Evolutionary conservation across 2,113 vertebrate species (phyloP).

Genomic region (Sturnira hondurensis): DNA sequence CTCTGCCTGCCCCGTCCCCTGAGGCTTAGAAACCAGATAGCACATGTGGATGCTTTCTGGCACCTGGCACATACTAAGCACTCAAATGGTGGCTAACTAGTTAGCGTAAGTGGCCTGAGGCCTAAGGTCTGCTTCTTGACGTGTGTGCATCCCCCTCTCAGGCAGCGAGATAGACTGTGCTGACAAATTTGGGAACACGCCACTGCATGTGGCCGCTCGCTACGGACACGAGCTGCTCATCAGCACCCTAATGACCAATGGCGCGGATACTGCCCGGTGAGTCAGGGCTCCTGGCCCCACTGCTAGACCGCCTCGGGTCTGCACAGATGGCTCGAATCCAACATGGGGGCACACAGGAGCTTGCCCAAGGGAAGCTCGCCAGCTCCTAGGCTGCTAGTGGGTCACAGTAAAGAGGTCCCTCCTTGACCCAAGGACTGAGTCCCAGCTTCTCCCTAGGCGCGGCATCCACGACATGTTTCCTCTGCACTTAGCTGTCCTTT

Average conservation of each 20-base stretch:
- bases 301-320: background rate
- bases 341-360: background rate
- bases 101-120: background rate
- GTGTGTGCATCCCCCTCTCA: slow-evolving; percentile 56
- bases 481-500: slow-evolving; percentile 93
- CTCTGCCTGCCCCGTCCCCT: background rate
- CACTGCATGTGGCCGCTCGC: slow-evolving; percentile 95
- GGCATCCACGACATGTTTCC: slow-evolving; percentile 96
- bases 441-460: slow-evolving; percentile 79
- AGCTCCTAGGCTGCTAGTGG: background rate
- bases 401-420: background rate
- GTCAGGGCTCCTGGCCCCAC: background rate
- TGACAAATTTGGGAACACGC: slow-evolving; percentile 93
- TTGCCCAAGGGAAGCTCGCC: background rate
- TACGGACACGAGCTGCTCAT: slow-evolving; percentile 96
- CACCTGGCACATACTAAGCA: accelerated
- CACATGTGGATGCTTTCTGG: background rate
- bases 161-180: slow-evolving; percentile 94
- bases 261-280: slow-evolving; percentile 92
- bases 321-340: background rate
- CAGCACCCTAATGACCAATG: slow-evolving; percentile 95
- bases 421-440: background rate
- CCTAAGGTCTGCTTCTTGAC: background rate
- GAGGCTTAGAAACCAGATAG: background rate
- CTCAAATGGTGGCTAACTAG: background rate